These are phyloP conservation scores for Scaptomyza polygonia DNA, from an alignment of 2,888 invertebrate species.

Conservation along the genomic window DNA sequence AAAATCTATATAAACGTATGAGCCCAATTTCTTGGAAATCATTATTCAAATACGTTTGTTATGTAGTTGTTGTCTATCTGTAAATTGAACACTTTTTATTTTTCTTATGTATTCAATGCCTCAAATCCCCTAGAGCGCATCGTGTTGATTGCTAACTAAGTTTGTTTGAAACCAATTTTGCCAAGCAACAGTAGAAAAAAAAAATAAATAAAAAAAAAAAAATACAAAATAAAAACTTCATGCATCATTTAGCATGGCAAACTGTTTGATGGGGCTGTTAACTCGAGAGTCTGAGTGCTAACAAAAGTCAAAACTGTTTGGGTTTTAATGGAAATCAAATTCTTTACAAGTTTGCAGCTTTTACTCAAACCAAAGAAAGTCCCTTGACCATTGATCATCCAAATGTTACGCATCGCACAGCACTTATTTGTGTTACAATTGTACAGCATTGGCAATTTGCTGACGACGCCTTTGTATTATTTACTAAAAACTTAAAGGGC, in stretches of 20 bases:
- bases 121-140: constrained; percentile 6
- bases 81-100: background rate
- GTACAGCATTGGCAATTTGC: constrained; percentile 67
- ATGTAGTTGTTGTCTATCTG: background rate
- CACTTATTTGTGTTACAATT: constrained; percentile 45
- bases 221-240: constrained; percentile 38
- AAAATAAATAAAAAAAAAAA: constrained; percentile 21
- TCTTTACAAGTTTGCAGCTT: constrained; percentile 47
- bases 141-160: constrained; percentile 41
- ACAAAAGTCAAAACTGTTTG: constrained; percentile 17
- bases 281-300: constrained; percentile 14
- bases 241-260: constrained; percentile 66
- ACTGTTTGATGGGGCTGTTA: constrained; percentile 48
- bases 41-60: constrained; percentile 9
- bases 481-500: constrained; percentile 77
- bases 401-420: constrained; percentile 54
- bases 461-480: constrained; percentile 63
- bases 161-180: constrained; percentile 29
- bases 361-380: constrained; percentile 15
- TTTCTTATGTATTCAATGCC: background rate
- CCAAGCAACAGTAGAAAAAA: background rate
- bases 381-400: constrained; percentile 64
- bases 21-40: constrained; percentile 16
- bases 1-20: background rate
- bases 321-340: constrained; percentile 67